Conservation (phyloP, 2,113 vertebrate genomes). For the Coregonus clupeaformis region DNA sequence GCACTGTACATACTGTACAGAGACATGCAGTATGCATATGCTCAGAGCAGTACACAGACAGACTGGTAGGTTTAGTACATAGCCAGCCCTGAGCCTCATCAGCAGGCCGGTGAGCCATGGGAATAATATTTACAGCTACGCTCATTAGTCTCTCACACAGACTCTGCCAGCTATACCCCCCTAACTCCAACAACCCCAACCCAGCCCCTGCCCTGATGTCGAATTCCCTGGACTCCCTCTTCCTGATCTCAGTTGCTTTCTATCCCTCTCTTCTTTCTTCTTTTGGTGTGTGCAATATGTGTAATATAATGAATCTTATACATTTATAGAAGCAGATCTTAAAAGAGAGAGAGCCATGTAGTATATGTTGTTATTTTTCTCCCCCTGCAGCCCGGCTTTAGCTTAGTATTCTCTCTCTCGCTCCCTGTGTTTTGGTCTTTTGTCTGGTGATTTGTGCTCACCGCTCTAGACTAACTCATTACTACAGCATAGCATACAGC, state of each 20-base stretch:
- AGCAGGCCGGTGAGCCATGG: conserved; percentile 42
- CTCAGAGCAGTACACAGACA: too few species aligned
- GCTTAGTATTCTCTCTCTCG: neutral
- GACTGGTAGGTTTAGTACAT: neutral
- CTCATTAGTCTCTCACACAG: conserved; percentile 44
- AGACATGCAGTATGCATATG: too few species aligned
- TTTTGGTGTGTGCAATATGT: neutral
- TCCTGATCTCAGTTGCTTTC: neutral
- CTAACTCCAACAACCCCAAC: conserved; percentile 52
- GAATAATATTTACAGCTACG: conserved; percentile 61
- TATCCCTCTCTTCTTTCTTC: neutral
- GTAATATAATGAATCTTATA: neutral
- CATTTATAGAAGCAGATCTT: neutral
- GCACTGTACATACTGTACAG: too few species aligned
- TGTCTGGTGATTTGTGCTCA: neutral
- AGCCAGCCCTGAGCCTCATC: conserved; percentile 13
- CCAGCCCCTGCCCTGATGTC: conserved; percentile 36
- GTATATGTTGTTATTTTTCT: neutral
- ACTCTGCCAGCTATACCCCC: conserved; percentile 43
- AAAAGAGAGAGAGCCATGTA: too few species aligned
- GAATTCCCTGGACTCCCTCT: conserved; percentile 22
- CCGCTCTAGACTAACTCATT: conserved; percentile 5
- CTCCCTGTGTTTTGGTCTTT: neutral
- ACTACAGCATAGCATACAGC: neutral
- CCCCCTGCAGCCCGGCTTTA: neutral